Evolutionary conservation across 2,113 vertebrate genomes (phyloP).

Genomic region (Carlito syrichta): DNA sequence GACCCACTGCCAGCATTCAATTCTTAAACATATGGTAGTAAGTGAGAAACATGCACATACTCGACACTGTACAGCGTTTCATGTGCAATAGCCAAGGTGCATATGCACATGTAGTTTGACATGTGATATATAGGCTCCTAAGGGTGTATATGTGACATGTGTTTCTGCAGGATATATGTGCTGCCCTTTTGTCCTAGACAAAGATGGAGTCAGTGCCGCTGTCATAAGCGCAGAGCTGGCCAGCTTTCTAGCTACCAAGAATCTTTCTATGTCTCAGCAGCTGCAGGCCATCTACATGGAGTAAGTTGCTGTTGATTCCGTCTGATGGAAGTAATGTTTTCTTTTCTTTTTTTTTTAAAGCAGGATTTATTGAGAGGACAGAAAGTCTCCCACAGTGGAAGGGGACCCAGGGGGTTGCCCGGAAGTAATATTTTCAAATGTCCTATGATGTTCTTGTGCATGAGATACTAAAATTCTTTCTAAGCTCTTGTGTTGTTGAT

Average conservation of each 20-base stretch:
- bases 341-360: too few species aligned
- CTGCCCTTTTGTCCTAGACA: constrained; percentile 94
- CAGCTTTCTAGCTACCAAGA: constrained; percentile 89
- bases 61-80: too few species aligned
- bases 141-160: neutral
- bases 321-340: too few species aligned
- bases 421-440: neutral
- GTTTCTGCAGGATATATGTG: constrained; percentile 95
- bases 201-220: constrained; percentile 96
- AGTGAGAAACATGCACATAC: neutral
- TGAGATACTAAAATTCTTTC: neutral
- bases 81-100: accelerated
- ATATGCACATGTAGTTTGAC: accelerated
- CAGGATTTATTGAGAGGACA: too few species aligned
- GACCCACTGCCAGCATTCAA: too few species aligned
- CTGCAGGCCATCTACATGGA: constrained; percentile 91
- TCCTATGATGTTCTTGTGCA: neutral
- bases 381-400: too few species aligned
- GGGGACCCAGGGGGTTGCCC: too few species aligned
- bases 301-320: constrained; percentile 82
- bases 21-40: neutral
- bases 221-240: constrained; percentile 94
- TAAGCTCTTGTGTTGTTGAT: neutral
- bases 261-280: constrained; percentile 89
- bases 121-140: neutral